Conservation (phyloP, 92 coral and sea anemone species). For the Epizoanthus ramosus region DNA sequence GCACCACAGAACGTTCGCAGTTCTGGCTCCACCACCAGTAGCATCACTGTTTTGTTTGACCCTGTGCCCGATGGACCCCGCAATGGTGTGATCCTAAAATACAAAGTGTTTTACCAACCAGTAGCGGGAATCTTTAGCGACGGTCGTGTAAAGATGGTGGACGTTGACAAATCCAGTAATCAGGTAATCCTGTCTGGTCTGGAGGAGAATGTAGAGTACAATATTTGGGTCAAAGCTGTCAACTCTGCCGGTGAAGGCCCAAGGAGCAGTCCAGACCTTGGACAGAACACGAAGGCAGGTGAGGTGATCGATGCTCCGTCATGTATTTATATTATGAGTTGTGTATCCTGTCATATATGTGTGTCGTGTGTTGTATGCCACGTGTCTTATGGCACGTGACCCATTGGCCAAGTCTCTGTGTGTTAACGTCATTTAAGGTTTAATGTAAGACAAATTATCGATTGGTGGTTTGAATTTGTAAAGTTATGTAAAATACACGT, state of each 20-base stretch:
- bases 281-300: background rate
- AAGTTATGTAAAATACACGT: too few relatives aligned
- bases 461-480: too few relatives aligned
- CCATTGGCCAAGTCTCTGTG: too few relatives aligned
- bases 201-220: background rate
- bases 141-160: background rate
- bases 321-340: background rate
- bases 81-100: constrained; percentile 7
- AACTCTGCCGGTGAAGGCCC: constrained; percentile 23
- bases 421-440: too few relatives aligned
- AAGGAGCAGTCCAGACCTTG: background rate
- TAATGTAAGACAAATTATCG: too few relatives aligned
- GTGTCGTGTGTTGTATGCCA: background rate
- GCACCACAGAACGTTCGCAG: too few relatives aligned
- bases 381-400: background rate
- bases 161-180: background rate
- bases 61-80: constrained; percentile 4
- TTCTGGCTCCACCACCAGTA: background rate
- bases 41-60: background rate
- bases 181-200: background rate
- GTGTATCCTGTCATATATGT: background rate
- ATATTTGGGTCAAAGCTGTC: constrained; percentile 6
- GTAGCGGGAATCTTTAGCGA: background rate
- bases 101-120: constrained; percentile 21
- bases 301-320: background rate